These are phyloP conservation scores for Lepidurus couesii DNA, from an alignment of 1,140 invertebrate species.

Conservation along the genomic window DNA sequence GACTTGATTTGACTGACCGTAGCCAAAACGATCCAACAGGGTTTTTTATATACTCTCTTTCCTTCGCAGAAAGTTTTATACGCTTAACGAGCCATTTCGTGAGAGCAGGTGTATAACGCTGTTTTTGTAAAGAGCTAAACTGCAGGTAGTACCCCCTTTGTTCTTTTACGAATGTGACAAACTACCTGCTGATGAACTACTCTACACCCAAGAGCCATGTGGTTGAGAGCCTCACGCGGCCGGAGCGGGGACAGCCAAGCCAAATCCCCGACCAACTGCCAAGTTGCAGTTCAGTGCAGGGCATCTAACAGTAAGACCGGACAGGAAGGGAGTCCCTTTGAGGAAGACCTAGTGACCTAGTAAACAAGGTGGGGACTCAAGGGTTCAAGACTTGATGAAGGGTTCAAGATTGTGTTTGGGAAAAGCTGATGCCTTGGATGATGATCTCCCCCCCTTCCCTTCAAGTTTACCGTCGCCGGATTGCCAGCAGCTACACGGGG, in stretches of 20 bases:
- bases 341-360: slow-evolving; percentile 14
- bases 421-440: neutral
- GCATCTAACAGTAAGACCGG: neutral
- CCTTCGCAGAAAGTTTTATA: neutral
- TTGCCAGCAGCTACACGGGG: neutral
- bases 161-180: neutral
- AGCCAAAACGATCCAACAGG: neutral
- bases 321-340: neutral
- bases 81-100: neutral
- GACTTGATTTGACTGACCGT: neutral
- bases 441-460: neutral
- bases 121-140: neutral
- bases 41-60: neutral
- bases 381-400: neutral
- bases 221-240: too few species aligned
- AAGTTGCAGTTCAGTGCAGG: neutral
- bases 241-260: too few species aligned
- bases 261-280: too few species aligned
- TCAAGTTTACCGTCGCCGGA: neutral
- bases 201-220: neutral
- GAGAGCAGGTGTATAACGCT: neutral
- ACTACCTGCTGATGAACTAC: neutral
- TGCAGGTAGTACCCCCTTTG: neutral
- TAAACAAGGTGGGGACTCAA: neutral
- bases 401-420: neutral